These are phyloP conservation scores for Dicerorhinus sumatrensis DNA, from an alignment of 2,113 vertebrate species.

Conservation along the genomic window DNA sequence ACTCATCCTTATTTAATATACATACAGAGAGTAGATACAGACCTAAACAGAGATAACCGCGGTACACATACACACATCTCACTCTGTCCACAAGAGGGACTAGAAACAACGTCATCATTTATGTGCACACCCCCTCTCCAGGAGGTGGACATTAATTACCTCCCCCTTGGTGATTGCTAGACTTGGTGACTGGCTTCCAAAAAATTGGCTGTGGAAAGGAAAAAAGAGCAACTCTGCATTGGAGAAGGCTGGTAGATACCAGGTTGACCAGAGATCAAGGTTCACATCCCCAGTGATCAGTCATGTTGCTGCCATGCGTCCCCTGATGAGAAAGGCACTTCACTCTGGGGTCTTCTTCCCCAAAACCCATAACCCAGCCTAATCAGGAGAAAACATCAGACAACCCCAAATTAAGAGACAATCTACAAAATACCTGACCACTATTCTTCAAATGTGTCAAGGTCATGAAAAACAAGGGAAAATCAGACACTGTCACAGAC, in stretches of 20 bases:
- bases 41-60: no score
- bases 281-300: accelerated
- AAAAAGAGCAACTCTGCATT: no score
- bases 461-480: not conserved
- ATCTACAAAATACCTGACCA: not conserved
- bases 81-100: not conserved
- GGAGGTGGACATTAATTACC: accelerated
- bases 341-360: no score
- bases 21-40: not conserved
- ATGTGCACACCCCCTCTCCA: accelerated
- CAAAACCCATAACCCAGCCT: not conserved
- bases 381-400: not conserved
- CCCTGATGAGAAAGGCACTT: not conserved
- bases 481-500: not conserved
- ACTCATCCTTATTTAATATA: accelerated
- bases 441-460: not conserved
- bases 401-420: not conserved
- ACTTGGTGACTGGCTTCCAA: not conserved
- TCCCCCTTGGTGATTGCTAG: not conserved
- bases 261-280: accelerated
- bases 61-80: no score
- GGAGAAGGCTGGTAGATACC: not conserved
- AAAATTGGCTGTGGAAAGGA: not conserved
- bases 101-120: not conserved
- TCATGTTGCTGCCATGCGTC: accelerated